phyloP scores from a whole-genome alignment of 1,140 invertebrate species.

The Heliconius himera region DNA sequence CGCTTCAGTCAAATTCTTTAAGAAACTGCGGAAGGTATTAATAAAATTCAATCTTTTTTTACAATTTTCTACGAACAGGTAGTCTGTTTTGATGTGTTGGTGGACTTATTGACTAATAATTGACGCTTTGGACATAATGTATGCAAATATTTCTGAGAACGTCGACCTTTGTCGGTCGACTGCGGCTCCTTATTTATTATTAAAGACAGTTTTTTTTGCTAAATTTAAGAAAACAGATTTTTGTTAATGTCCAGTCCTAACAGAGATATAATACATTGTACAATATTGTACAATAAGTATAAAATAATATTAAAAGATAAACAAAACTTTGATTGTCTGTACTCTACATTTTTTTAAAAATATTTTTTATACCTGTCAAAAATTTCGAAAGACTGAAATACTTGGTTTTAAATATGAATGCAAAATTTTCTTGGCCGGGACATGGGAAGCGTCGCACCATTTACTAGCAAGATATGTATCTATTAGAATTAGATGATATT shows the following conservation, averaged over 20 bases:
- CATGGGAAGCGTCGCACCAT: neutral
- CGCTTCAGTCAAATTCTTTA: neutral
- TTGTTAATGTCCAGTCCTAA: neutral
- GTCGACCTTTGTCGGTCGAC: slow-evolving; percentile 60
- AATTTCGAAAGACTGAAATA: neutral
- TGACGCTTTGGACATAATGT: slow-evolving; percentile 54
- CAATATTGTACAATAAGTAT: neutral
- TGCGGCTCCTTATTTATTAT: slow-evolving; percentile 42
- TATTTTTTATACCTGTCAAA: too few relatives aligned
- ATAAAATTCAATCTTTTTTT: slow-evolving; percentile 64
- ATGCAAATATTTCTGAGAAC: slow-evolving; percentile 69
- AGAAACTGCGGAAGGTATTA: slow-evolving; percentile 44
- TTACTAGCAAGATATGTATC: neutral
- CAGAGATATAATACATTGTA: neutral
- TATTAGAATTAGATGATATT: too few relatives aligned
- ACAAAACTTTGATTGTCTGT: too few relatives aligned
- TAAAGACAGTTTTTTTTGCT: slow-evolving; percentile 3
- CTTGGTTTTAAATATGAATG: neutral
- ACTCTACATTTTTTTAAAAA: too few relatives aligned
- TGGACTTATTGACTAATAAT: slow-evolving; percentile 43
- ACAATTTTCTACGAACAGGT: slow-evolving; percentile 67
- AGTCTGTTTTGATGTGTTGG: slow-evolving; percentile 47
- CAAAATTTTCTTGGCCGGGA: neutral
- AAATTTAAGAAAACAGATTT: neutral
- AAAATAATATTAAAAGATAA: too few relatives aligned